phyloP scores from a whole-genome alignment of 1,140 invertebrate species.

The Lerema accius region DNA sequence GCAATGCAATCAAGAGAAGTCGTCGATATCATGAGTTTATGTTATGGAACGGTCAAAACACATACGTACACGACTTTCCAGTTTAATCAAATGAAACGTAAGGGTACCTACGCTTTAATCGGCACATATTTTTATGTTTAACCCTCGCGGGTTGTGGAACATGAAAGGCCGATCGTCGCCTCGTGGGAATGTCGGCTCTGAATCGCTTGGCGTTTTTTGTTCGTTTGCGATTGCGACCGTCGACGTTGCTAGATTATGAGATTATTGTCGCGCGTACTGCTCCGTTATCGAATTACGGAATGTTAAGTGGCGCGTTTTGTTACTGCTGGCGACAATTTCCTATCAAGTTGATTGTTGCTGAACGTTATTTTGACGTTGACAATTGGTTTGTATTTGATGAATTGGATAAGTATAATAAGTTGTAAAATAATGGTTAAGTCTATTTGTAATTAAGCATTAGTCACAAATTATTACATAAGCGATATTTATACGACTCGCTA shows the following conservation, averaged over 20 bases:
- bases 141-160: conserved; percentile 47
- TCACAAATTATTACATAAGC: background rate
- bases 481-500: background rate
- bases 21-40: too few relatives aligned
- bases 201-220: conserved; percentile 58
- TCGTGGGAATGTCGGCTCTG: conserved; percentile 72
- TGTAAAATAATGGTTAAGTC: background rate
- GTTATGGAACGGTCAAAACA: too few relatives aligned
- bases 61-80: background rate
- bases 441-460: background rate
- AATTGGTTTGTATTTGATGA: conserved; percentile 8
- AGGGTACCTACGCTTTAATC: conserved; percentile 11
- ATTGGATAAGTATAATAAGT: background rate
- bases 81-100: conserved; percentile 1
- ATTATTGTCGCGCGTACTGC: conserved; percentile 56
- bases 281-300: conserved; percentile 48
- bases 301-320: conserved; percentile 39
- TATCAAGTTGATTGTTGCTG: conserved; percentile 20
- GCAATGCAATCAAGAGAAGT: too few relatives aligned
- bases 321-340: conserved; percentile 26
- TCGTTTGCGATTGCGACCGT: conserved; percentile 35
- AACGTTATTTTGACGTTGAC: too few relatives aligned
- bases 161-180: conserved; percentile 65
- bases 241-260: conserved; percentile 49
- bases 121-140: conserved; percentile 24